Base-by-base conservation (phyloP, 23 tunicate genomes). In the Ciona savignyi region DNA sequence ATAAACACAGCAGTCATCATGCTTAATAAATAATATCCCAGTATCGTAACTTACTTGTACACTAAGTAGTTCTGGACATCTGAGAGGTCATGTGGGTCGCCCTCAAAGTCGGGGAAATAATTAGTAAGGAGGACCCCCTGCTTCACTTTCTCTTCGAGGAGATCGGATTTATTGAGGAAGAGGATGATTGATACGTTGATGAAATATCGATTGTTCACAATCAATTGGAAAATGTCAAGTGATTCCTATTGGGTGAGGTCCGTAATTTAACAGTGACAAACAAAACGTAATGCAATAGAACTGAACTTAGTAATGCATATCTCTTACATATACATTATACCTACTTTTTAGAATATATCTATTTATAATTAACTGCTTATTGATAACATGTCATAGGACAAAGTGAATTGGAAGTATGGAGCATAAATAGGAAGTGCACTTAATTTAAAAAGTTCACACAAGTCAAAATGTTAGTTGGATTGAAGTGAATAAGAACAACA, bases 141-240 rank as follows among this genome's bases (percentile, higher is more conserved):
- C 25, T 70, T 42, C 32, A 95, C 80, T 80, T 95, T 95, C 65
- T 88, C 87, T 34, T 80, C 90, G 15, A 95, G 84, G 1, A 95
- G 74, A 74, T 95, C 99, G 31, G 67, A 73, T 73, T 95, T 95
- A 84, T 95, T 95, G 74, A 95, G 83, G 74, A 95, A 95, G 32
- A 95, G 79, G 51, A 95, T 95, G 35, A 95, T 95, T 29, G 97
- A 91, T 15, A 91, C 86, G 27, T 91, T 80, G 65, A 73, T 65
- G 70, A 91, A 91, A 66, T 84, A 91, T 26, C 31, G 70, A 74
- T 80, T 84, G 91, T 91, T 91, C 28, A 91, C 97, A 27, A 91
- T 91, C 76, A 85, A 89, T 51, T 91, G 86, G 67, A 91, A 91
- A n/a, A 91, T 91, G 76, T 91, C 97, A 32, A 91, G 74, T 22